Evolutionary conservation across 2,113 vertebrate genomes (phyloP).

Genomic region (Ranitomeya variabilis): DNA sequence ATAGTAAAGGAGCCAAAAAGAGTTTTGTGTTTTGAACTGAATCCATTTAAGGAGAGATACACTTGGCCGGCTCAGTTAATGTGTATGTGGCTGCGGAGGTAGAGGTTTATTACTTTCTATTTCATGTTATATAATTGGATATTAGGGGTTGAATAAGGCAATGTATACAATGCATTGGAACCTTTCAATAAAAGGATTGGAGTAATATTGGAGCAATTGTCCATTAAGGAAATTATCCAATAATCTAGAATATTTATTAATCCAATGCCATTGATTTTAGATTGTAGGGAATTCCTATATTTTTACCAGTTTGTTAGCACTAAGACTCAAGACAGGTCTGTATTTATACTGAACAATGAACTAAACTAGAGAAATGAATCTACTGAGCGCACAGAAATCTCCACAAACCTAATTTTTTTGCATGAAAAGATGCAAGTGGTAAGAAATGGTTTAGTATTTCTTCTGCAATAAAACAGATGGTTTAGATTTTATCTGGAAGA

Average conservation of each 20-base stretch:
- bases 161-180: neutral
- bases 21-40: neutral
- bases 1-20: neutral
- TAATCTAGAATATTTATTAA: neutral
- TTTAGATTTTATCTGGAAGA: neutral
- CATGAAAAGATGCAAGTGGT: neutral
- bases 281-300: no score
- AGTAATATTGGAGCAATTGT: neutral
- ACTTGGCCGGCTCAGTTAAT: constrained; percentile 15
- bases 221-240: neutral
- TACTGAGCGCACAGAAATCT: neutral
- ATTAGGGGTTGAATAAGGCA: neutral
- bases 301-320: no score
- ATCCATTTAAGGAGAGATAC: constrained; percentile 3
- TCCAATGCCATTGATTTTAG: no score
- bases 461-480: neutral
- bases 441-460: neutral
- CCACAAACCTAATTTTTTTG: neutral
- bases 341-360: neutral
- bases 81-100: neutral
- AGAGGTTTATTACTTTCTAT: neutral
- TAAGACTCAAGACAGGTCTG: neutral
- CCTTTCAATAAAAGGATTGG: neutral
- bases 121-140: neutral
- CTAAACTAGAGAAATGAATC: neutral